Evolutionary conservation across 2,888 invertebrate genomes (phyloP).

Genomic region (Dolichopus griseipennis): DNA sequence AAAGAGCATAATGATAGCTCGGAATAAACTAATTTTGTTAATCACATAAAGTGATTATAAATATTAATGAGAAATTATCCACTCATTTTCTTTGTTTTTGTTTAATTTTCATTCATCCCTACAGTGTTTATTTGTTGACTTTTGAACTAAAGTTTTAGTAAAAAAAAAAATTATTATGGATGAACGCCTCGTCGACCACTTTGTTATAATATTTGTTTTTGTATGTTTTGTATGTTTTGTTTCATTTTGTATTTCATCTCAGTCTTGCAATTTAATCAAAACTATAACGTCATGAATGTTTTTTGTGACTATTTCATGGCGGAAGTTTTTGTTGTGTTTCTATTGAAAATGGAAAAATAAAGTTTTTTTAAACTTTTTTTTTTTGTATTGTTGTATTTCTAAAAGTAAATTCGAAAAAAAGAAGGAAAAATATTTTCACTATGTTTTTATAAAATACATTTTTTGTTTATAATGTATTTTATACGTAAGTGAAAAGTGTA

Average conservation of each 20-base stretch:
- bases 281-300: background rate
- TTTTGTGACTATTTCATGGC: background rate
- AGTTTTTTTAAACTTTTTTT: too few species aligned
- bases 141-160: background rate
- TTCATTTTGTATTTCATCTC: background rate
- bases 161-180: background rate
- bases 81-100: background rate
- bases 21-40: slow-evolving; percentile 1
- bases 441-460: too few species aligned
- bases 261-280: background rate
- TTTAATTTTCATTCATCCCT: background rate
- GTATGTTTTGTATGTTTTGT: background rate
- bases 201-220: background rate
- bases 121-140: slow-evolving; percentile 1
- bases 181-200: slow-evolving; percentile 6
- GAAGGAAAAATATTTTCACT: too few species aligned
- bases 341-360: too few species aligned
- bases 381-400: too few species aligned
- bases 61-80: slow-evolving; percentile 6
- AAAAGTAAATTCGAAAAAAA: too few species aligned
- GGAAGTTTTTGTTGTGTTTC: too few species aligned
- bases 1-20: background rate
- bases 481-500: too few species aligned
- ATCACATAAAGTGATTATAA: background rate
- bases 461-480: too few species aligned